Evolutionary conservation across 2,888 invertebrate species (phyloP).

Genomic region (Andricus quercusramuli): DNA sequence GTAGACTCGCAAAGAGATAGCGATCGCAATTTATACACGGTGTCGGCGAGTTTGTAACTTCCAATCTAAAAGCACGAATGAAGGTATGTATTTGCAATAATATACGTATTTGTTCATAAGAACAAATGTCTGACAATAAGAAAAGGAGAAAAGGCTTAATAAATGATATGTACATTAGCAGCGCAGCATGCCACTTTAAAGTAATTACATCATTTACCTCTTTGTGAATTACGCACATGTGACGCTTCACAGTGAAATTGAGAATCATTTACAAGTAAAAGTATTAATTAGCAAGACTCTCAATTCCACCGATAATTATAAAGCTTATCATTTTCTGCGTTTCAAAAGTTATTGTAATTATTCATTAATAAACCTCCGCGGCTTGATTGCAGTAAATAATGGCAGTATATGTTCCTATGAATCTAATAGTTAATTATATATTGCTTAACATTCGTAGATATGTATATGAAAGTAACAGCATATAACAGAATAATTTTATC

Average conservation of each 20-base stretch:
- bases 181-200: background rate
- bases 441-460: background rate
- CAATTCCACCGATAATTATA: background rate
- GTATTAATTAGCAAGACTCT: background rate
- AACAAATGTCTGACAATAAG: slow-evolving; percentile 25
- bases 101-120: slow-evolving; percentile 18
- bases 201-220: background rate
- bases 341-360: background rate
- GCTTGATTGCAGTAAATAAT: background rate
- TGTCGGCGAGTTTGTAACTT: slow-evolving; percentile 56
- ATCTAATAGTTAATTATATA: background rate
- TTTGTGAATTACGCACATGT: background rate
- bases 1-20: slow-evolving; percentile 58
- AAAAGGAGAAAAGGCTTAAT: background rate
- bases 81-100: slow-evolving; percentile 17
- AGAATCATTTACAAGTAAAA: background rate
- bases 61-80: slow-evolving; percentile 57
- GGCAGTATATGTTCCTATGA: background rate
- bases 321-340: no score
- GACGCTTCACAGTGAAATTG: background rate
- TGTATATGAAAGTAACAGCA: no score
- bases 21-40: slow-evolving; percentile 62
- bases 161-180: background rate
- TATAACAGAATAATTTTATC: background rate
- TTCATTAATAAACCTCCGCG: background rate